phyloP scores from a whole-genome alignment of 2,888 invertebrate species.

The Eupeodes luniger region DNA sequence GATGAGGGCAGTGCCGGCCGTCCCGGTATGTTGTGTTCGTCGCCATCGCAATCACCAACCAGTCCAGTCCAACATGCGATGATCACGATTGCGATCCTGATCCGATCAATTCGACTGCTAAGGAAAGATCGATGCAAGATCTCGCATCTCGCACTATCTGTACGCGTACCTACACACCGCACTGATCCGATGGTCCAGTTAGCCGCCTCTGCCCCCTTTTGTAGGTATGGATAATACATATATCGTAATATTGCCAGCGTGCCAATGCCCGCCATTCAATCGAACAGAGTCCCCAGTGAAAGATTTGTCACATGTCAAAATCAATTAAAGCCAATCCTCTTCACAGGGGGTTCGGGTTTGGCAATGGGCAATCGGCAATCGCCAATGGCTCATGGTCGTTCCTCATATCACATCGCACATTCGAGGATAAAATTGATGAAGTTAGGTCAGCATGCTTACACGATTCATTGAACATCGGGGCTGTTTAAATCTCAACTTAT shows the following conservation, averaged over 20 bases:
- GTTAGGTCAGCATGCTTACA: constrained; percentile 83
- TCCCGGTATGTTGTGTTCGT: constrained; percentile 74
- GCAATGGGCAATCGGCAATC: too few species aligned
- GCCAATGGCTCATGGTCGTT: constrained; percentile 77
- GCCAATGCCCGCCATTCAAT: constrained; percentile 44
- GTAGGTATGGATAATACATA: too few species aligned
- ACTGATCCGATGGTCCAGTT: constrained; percentile 26
- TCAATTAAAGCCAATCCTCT: constrained; percentile 83
- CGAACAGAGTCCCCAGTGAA: constrained; percentile 75
- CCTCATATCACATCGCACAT: constrained; percentile 70
- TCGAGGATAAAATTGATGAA: constrained; percentile 81
- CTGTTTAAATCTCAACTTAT: constrained; percentile 77
- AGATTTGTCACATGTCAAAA: constrained; percentile 84
- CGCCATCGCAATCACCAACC: constrained; percentile 74
- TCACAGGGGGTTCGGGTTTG: constrained; percentile 81
- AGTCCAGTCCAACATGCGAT: constrained; percentile 73
- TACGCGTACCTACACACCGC: constrained; percentile 41
- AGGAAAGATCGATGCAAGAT: constrained; percentile 75
- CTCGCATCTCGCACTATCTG: constrained; percentile 75
- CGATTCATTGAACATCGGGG: constrained; percentile 83
- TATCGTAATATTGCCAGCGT: too few species aligned
- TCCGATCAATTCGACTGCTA: constrained; percentile 74
- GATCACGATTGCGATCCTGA: constrained; percentile 75
- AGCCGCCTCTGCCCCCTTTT: not conserved
- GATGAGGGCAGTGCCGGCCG: constrained; percentile 76